These are phyloP conservation scores for Microctonus aethiopoides DNA, from an alignment of 2,888 invertebrate genomes.

Conservation along the genomic window DNA sequence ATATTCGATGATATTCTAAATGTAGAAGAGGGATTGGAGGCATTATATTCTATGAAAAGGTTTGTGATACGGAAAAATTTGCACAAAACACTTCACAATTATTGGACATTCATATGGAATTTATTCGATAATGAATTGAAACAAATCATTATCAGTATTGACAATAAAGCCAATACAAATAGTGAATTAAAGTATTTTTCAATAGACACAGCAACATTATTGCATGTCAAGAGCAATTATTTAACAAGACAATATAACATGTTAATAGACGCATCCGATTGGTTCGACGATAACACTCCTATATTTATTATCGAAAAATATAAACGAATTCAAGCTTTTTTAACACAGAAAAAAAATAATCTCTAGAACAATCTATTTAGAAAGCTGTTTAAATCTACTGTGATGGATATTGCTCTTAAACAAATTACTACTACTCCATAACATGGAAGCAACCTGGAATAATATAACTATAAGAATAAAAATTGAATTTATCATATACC, in stretches of 20 bases:
- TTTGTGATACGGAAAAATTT: constrained; percentile 49
- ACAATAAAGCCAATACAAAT: constrained; percentile 70
- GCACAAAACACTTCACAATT: constrained; percentile 46
- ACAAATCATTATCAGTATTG: constrained; percentile 63
- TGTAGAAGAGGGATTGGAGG: constrained; percentile 70
- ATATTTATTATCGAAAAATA: constrained; percentile 49
- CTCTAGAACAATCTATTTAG: neutral
- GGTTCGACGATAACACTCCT: constrained; percentile 54
- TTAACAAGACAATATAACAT: constrained; percentile 48
- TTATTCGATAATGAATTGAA: constrained; percentile 82
- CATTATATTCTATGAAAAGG: constrained; percentile 66
- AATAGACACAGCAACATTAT: constrained; percentile 76
- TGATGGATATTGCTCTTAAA: no score
- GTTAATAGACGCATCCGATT: constrained; percentile 56
- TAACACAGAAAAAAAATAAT: constrained; percentile 37
- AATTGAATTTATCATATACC: neutral
- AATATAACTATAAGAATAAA: no score
- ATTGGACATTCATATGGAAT: constrained; percentile 73
- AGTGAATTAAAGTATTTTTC: constrained; percentile 76
- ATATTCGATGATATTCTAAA: constrained; percentile 69
- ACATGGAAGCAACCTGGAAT: no score
- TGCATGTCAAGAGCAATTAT: constrained; percentile 74
- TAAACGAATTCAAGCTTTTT: constrained; percentile 41
- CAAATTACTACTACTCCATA: no score
- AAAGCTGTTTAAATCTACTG: neutral